Conservation (phyloP, 2,797 vertebrate genomes). For the Rhinophrynus dorsalis region DNA sequence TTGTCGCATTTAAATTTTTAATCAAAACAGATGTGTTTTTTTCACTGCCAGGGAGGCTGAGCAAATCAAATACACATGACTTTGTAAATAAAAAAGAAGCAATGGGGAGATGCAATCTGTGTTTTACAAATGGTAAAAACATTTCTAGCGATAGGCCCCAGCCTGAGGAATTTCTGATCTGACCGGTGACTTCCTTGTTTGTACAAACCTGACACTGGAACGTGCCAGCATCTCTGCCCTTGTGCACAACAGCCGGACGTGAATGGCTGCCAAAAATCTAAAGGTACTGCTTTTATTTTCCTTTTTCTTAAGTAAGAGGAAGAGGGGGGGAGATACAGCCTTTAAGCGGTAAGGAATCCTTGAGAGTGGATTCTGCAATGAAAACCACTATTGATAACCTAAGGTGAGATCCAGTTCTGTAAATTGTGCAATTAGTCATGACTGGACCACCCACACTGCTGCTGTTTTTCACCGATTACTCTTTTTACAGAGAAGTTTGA, state of each 20-base stretch:
- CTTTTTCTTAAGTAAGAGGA: conserved; percentile 5
- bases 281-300: conserved; percentile 39
- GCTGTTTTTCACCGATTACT: not conserved
- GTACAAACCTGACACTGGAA: conserved; percentile 34
- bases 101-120: conserved; percentile 13
- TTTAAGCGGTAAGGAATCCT: conserved; percentile 35
- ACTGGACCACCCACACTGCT: conserved; percentile 11
- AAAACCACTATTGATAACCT: conserved; percentile 41
- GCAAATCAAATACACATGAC: too few relatives aligned
- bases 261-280: conserved; percentile 29
- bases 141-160: conserved; percentile 24
- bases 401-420: conserved; percentile 10
- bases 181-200: conserved; percentile 44
- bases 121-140: conserved; percentile 7
- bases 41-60: too few relatives aligned
- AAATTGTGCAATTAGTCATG: not conserved
- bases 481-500: too few relatives aligned
- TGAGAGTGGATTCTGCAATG: conserved; percentile 47
- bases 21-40: too few relatives aligned
- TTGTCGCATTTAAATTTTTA: too few relatives aligned
- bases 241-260: conserved; percentile 31
- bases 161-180: conserved; percentile 28
- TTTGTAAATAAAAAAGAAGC: conserved; percentile 3
- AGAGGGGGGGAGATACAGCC: not conserved
- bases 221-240: conserved; percentile 14